Evolutionary conservation across 2,113 vertebrate genomes (phyloP), one percentile per base, ranked within the genome.

Genomic region (Triplophysa rosa): DNA sequence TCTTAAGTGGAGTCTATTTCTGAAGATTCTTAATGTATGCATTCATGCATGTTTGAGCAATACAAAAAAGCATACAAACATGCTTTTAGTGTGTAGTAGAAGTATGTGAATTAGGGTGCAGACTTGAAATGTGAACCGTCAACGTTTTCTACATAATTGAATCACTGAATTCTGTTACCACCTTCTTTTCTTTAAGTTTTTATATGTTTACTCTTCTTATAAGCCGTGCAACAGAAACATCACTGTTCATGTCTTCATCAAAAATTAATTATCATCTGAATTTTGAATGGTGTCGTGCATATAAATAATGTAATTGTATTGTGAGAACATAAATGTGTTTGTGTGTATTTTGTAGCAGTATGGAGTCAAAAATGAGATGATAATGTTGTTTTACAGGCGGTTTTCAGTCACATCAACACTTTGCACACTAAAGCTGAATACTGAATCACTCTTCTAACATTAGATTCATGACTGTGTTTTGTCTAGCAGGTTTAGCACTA

Each of bases 221-320:
- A 56, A 21, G 21, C 67, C 67, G 9, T 24, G 14, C 47, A 54
- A 42, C n/a, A 61, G 21, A 33, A 73, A 21, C 23, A 73, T 72
- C 68, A 80, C 56, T 40, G 61, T 78, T 49, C 45, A 56, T 80
- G 54, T 49, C 14, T n/a, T 71, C 11, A 63, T 72, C 16, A 72
- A 80, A 65, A 80, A 40, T 66, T 23, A 9, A 58, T 61, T 26
- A 47, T 40, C 26, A 19, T 59, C 26, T 77, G 72, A 66, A 52
- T 68, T 76, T 75, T 62, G 17, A 58, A 67, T 52, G 19, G 23
- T 66, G 26, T 8, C 14, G 45, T 62, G 61, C 26, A 2, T 42
- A 72, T 73, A 47, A 80, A 66, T 66, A n/a, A 65, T 73, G 56
- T 19, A 66, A 19, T 24, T 42, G 33, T 49, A 24, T 80, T 66